Base-by-base conservation (phyloP, 1,140 invertebrate species). In the Apis laboriosa region DNA sequence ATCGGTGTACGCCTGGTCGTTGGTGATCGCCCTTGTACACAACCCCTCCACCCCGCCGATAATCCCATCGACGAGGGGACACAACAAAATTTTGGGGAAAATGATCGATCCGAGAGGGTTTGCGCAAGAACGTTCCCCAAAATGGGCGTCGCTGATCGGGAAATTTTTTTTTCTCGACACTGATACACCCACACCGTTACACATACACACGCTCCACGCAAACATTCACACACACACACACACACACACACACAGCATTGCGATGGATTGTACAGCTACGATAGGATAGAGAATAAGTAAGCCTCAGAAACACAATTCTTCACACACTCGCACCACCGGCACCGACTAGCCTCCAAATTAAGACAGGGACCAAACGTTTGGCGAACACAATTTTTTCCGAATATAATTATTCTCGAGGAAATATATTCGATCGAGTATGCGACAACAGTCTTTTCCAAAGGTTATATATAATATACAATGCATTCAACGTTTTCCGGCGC, bases 151-250 rank as follows among this genome's bases (percentile, higher is more conserved):
- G 80, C 72, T 77, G 92, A 93, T 92, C 84, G 86, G 89, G 88
- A 92, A 93, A 91, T 92, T 93, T 90, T 92, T 92, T 92, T 91
- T 93, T 92, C 91, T 92, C 88, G 88, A 88, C 88, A 89, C 88
- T 75, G 60, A 83, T 83, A 87, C 88, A 90, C 84, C 84, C 60
- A 92, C 85, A 88, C 88, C 81, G 68, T 43, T 85, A 85, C 79
- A 89, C 80, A 77, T 84, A 88, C 49, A 89, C 86, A 88, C 84
- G 87, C 68, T 34, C 84, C 73, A 83, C 70, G 72, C 75, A 68
- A 13, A 74, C 74, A 67, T 15, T 15, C 56, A 19, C 56, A 58
- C 19, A 58, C 56, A 58, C 67, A 67, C 56, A 19, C 56, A 58
- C 19, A 58, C 56, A 58, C 67, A 80, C 79, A 85, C 72, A 90